These are phyloP conservation scores for Drosophila nannoptera DNA, from an alignment of 1,140 invertebrate species.

Conservation along the genomic window DNA sequence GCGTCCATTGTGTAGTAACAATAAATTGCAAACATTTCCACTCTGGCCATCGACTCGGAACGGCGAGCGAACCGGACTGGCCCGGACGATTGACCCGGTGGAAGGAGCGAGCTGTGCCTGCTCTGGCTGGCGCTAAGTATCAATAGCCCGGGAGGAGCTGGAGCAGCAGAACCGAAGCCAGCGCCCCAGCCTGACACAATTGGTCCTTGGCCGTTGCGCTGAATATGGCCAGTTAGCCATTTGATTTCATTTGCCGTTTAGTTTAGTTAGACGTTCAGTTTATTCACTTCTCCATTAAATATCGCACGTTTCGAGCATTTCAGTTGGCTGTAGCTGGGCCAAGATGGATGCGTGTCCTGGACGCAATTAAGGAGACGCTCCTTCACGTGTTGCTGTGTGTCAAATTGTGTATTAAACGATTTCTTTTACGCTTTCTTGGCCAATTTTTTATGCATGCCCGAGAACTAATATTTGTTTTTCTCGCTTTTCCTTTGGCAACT, in stretches of 20 bases:
- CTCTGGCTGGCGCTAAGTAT: constrained; percentile 56
- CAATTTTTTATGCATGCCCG: constrained; percentile 35
- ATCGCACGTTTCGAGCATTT: neutral
- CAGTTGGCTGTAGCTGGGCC: neutral
- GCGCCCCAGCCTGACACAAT: too few relatives aligned
- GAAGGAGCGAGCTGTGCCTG: constrained; percentile 25
- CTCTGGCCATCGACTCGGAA: constrained; percentile 26
- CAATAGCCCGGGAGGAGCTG: constrained; percentile 38
- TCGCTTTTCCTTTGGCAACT: neutral
- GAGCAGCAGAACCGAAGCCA: neutral
- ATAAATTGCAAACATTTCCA: constrained; percentile 60
- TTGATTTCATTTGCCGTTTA: constrained; percentile 44
- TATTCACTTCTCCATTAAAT: too few relatives aligned
- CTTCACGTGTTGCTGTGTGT: constrained; percentile 12
- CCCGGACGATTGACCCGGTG: constrained; percentile 19
- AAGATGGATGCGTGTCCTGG: constrained; percentile 23
- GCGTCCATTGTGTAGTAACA: constrained; percentile 43
- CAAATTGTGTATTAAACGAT: constrained; percentile 64
- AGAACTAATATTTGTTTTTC: constrained; percentile 29
- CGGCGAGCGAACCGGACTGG: neutral
- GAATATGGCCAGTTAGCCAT: constrained; percentile 40
- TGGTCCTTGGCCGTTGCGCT: constrained; percentile 10
- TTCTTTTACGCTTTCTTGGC: constrained; percentile 56
- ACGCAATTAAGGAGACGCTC: constrained; percentile 26
- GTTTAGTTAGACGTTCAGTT: constrained; percentile 3